These are phyloP conservation scores for Agapornis roseicollis DNA, from an alignment of 2,113 vertebrate species.

Conservation along the genomic window DNA sequence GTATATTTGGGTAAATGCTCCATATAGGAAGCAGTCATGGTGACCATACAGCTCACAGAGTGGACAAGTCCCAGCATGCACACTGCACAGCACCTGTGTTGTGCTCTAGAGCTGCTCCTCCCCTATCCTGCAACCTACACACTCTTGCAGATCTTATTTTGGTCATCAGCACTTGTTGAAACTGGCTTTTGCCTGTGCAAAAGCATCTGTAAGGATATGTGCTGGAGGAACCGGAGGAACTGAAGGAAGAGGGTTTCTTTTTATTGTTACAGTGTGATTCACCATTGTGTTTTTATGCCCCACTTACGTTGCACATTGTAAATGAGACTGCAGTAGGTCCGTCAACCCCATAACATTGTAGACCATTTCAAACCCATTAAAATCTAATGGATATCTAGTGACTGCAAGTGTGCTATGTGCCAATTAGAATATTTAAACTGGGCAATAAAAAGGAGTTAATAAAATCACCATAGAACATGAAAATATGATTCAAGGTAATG, in stretches of 20 bases:
- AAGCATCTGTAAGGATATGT: not conserved
- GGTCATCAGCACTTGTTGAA: not conserved
- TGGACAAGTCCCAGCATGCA: not conserved
- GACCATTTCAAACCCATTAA: conserved; percentile 39
- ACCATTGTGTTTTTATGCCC: not conserved
- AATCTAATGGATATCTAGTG: conserved; percentile 34
- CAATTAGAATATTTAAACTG: conserved; percentile 61
- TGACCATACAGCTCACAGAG: no score
- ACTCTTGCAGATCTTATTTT: not conserved
- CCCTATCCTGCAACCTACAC: not conserved
- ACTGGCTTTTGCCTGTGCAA: not conserved
- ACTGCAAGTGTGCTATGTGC: conserved; percentile 2
- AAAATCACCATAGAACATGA: conserved; percentile 52
- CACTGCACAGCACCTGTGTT: not conserved
- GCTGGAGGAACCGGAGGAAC: not conserved
- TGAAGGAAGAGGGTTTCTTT: not conserved
- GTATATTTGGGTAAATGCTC: not conserved
- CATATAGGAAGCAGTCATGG: fast-evolving
- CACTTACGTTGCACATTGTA: not conserved
- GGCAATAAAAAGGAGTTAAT: conserved; percentile 58
- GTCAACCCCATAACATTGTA: not conserved
- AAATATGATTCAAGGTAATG: conserved; percentile 30
- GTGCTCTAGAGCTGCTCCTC: not conserved
- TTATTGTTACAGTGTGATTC: not conserved
- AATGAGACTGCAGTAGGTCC: conserved; percentile 29